Evolutionary conservation across 1,140 invertebrate genomes (phyloP), one percentile per base, ranked within the genome.

Genomic region (Ceratitis capitata): DNA sequence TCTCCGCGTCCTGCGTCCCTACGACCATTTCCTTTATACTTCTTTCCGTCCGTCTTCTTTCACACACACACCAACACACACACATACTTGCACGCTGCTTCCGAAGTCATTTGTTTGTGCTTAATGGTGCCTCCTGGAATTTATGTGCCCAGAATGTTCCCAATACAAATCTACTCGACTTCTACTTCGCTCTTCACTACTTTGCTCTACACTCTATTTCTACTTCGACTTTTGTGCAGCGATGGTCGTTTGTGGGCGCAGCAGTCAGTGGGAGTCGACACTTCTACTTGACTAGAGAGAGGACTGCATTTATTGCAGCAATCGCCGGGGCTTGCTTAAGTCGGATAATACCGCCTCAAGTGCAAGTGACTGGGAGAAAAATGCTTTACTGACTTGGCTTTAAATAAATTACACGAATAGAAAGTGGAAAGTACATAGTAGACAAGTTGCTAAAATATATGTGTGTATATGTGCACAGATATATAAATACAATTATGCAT

Each of bases 351-450:
- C 69, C 69, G 69, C 69, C 69, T 78, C 69, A 78, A 78, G 69
- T 78, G 69, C 69, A 78, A 78, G 69, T 78, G 69, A 78, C 69
- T 78, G 69, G 5, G 69, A 78, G 69, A 78, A 78, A 78, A 78
- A 78, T 78, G 69, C n/a, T 78, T 78, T 78, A 78, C 69, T 78
- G 69, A 78, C 69, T 78, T 78, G 69, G 69, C 69, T 78, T 78
- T 78, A 78, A 78, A 78, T 78, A 78, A 78, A 78, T 78, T 78
- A 78, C 69, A 78, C 69, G 69, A 78, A 78, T 78, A 78, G 69
- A 78, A 78, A 78, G 69, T n/a, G n/a, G n/a, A n/a, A n/a, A n/a
- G n/a, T n/a, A n/a, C n/a, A n/a, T n/a, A n/a, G n/a, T 78, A 78
- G 69, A 78, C 35, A 78, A 78, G 69, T 78, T 45, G 69, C 16